phyloP scores from a whole-genome alignment of 2,888 invertebrate genomes.

The Drosophila ezoana region DNA sequence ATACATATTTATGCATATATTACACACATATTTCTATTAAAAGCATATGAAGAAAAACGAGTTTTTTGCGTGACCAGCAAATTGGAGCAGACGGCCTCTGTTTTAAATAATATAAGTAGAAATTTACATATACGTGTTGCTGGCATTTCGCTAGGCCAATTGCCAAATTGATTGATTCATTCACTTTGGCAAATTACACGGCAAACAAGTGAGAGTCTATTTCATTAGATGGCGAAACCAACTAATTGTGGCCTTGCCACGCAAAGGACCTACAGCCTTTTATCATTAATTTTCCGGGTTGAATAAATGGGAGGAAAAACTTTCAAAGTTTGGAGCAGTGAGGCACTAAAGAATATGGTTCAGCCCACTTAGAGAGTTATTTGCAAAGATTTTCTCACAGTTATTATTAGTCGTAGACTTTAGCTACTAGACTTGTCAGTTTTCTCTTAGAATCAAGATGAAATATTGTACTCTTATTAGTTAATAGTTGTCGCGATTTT shows the following conservation, averaged over 20 bases:
- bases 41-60: conserved; percentile 74
- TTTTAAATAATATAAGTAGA: conserved; percentile 55
- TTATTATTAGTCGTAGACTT: too few relatives aligned
- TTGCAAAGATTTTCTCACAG: too few relatives aligned
- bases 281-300: neutral
- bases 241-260: conserved; percentile 13
- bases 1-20: conserved; percentile 5
- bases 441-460: too few relatives aligned
- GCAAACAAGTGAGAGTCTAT: neutral
- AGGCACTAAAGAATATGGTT: too few relatives aligned
- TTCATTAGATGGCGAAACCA: conserved; percentile 5
- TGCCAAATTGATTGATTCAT: conserved; percentile 47
- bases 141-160: conserved; percentile 9
- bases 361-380: too few relatives aligned
- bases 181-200: conserved; percentile 5
- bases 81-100: conserved; percentile 62
- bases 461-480: too few relatives aligned
- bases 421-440: too few relatives aligned
- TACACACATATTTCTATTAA: conserved; percentile 64
- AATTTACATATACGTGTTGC: conserved; percentile 29
- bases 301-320: neutral
- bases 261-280: neutral
- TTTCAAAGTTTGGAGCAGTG: neutral
- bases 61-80: conserved; percentile 70
- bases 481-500: too few relatives aligned